phyloP scores from a whole-genome alignment of 2,888 invertebrate genomes.

The Drosophila macrospina region DNA sequence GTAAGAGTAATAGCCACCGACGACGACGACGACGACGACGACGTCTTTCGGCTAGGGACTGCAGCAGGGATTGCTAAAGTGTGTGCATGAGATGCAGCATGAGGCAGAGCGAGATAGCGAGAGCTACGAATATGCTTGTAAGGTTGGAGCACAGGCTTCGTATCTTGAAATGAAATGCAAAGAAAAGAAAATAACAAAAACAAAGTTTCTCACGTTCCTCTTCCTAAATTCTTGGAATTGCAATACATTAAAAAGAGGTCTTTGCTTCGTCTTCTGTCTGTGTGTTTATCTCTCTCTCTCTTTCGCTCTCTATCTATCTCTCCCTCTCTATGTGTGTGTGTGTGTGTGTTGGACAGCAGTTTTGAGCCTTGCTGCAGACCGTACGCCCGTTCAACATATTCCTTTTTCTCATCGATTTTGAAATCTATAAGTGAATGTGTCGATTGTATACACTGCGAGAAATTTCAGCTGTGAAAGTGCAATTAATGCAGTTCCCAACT shows the following conservation, averaged over 20 bases:
- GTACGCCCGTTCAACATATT: constrained; percentile 74
- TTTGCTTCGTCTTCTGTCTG: constrained; percentile 70
- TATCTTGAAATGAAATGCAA: constrained; percentile 82
- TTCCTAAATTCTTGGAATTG: constrained; percentile 85
- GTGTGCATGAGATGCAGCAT: constrained; percentile 17
- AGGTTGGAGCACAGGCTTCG: constrained; percentile 70
- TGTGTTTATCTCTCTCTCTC: constrained; percentile 52
- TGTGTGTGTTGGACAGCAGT: constrained; percentile 64
- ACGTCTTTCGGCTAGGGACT: constrained; percentile 44
- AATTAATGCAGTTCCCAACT: too few relatives aligned
- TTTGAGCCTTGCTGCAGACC: constrained; percentile 73
- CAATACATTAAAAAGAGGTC: constrained; percentile 85
- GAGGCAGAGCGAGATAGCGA: constrained; percentile 19
- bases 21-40: constrained; percentile 11
- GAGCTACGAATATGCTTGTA: constrained; percentile 36
- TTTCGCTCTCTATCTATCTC: constrained; percentile 40
- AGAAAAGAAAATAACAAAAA: constrained; percentile 84
- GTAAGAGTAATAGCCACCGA: constrained; percentile 68
- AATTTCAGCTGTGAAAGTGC: constrained; percentile 24
- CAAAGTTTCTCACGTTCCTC: constrained; percentile 85
- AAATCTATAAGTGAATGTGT: constrained; percentile 80
- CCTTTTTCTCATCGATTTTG: constrained; percentile 82
- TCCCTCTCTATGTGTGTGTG: constrained; percentile 45
- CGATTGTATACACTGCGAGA: constrained; percentile 70
- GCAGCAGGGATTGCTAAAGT: constrained; percentile 26